phyloP scores from a whole-genome alignment of 2,113 vertebrate genomes.

The Formicarius rufipectus region DNA sequence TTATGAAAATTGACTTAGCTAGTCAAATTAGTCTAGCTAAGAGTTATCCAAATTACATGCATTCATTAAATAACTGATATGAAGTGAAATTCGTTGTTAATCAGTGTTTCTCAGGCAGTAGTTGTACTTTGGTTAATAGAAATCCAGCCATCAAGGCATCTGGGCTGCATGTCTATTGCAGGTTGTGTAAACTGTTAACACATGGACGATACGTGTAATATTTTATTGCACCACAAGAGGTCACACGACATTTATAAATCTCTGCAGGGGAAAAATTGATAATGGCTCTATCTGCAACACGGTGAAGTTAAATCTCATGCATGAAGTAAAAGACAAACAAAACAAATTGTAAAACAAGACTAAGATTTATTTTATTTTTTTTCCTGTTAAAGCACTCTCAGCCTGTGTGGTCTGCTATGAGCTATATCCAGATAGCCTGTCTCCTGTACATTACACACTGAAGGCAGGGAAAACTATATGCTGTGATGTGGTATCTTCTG shows the following conservation, averaged over 20 bases:
- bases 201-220: conserved; percentile 13
- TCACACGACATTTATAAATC: conserved; percentile 59
- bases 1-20: not conserved
- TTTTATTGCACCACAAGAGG: conserved; percentile 64
- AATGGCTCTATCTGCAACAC: not conserved
- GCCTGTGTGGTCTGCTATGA: conserved; percentile 33
- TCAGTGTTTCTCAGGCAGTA: not conserved
- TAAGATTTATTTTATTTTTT: not conserved
- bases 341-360: not conserved
- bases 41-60: not conserved
- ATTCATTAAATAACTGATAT: not conserved
- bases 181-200: not conserved
- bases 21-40: no score
- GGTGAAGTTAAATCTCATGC: conserved; percentile 2
- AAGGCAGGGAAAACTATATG: conserved; percentile 59
- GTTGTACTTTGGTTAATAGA: not conserved
- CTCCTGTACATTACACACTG: conserved; percentile 59
- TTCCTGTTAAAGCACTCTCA: conserved; percentile 52
- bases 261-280: not conserved
- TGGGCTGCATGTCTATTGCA: not conserved
- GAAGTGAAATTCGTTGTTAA: not conserved
- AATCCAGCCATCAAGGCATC: not conserved
- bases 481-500: not conserved
- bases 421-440: conserved; percentile 60
- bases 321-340: conserved; percentile 18